Conservation (phyloP, 1,140 invertebrate species). For the Galleria mellonella region DNA sequence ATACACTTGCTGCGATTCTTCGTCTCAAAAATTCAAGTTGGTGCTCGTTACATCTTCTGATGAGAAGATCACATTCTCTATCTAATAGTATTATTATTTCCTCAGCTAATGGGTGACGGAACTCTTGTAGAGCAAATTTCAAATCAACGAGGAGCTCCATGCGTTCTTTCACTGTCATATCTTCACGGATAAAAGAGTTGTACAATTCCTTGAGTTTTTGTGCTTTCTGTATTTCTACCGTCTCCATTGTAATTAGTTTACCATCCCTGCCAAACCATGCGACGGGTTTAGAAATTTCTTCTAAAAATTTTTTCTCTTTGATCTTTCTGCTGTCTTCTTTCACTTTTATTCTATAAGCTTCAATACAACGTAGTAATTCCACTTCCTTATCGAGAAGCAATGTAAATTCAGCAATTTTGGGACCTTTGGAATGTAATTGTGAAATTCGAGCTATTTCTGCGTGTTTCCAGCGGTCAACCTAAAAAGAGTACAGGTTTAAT, state of each 20-base stretch:
- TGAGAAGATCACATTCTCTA: slow-evolving; percentile 76
- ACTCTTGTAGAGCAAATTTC: slow-evolving; percentile 72
- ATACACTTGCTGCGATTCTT: slow-evolving; percentile 72
- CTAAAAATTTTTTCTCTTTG: slow-evolving; percentile 76
- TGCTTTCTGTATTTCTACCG: slow-evolving; percentile 79
- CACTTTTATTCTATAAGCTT: slow-evolving; percentile 74
- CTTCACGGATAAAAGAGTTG: slow-evolving; percentile 68
- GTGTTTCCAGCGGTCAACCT: slow-evolving; percentile 79
- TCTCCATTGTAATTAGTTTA: slow-evolving; percentile 77
- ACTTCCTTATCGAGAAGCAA: slow-evolving; percentile 79
- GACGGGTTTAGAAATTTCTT: slow-evolving; percentile 77
- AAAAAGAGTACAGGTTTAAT: slow-evolving; percentile 2
- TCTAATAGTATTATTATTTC: slow-evolving; percentile 76
- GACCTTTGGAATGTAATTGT: slow-evolving; percentile 73
- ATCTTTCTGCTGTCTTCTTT: slow-evolving; percentile 72
- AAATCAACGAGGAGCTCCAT: slow-evolving; percentile 76
- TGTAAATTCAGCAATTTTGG: slow-evolving; percentile 77
- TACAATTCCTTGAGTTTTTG: slow-evolving; percentile 77
- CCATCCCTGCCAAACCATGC: slow-evolving; percentile 77
- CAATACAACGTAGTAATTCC: slow-evolving; percentile 77
- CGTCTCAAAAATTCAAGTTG: slow-evolving; percentile 75
- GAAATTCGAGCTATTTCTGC: slow-evolving; percentile 76
- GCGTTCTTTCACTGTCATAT: slow-evolving; percentile 69
- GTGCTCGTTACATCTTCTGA: slow-evolving; percentile 62
- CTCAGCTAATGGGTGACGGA: slow-evolving; percentile 72